Evolutionary conservation across 2,888 invertebrate species (phyloP).

Genomic region (Galeruca laticollis): DNA sequence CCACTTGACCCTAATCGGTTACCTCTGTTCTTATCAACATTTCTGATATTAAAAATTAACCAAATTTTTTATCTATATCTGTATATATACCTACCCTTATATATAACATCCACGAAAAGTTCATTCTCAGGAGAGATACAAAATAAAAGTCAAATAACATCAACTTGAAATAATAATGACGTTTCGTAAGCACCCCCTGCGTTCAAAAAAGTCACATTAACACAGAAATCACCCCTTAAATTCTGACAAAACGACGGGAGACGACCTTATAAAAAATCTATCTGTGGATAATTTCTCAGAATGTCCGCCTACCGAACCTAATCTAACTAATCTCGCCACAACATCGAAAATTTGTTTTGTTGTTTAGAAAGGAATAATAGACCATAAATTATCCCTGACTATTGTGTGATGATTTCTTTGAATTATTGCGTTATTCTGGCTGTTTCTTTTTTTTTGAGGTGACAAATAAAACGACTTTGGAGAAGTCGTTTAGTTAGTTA

Average conservation of each 20-base stretch:
- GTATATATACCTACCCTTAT: neutral
- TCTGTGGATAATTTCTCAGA: slow-evolving; percentile 48
- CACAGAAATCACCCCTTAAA: slow-evolving; percentile 53
- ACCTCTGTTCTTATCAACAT: too few relatives aligned
- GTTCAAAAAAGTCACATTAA: slow-evolving; percentile 48
- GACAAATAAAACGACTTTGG: slow-evolving; percentile 5
- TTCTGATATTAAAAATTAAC: too few relatives aligned
- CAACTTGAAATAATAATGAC: slow-evolving; percentile 44
- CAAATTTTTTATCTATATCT: neutral
- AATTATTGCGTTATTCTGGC: slow-evolving; percentile 28
- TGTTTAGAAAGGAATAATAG: slow-evolving; percentile 49
- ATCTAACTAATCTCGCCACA: slow-evolving; percentile 49
- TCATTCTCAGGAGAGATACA: neutral
- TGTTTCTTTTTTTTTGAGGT: slow-evolving; percentile 15
- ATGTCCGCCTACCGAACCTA: slow-evolving; percentile 49
- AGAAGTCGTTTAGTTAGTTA: neutral
- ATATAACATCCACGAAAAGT: neutral
- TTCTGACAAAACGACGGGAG: slow-evolving; percentile 47
- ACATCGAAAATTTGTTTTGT: slow-evolving; percentile 53
- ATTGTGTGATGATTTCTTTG: slow-evolving; percentile 49
- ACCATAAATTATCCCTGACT: slow-evolving; percentile 43
- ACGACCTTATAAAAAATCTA: slow-evolving; percentile 39
- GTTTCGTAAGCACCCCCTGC: slow-evolving; percentile 46
- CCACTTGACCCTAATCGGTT: too few relatives aligned
- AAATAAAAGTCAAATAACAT: slow-evolving; percentile 5